Evolutionary conservation across 2,113 vertebrate genomes (phyloP), one percentile per base, ranked within the genome.

Genomic region (Eolophus roseicapilla): DNA sequence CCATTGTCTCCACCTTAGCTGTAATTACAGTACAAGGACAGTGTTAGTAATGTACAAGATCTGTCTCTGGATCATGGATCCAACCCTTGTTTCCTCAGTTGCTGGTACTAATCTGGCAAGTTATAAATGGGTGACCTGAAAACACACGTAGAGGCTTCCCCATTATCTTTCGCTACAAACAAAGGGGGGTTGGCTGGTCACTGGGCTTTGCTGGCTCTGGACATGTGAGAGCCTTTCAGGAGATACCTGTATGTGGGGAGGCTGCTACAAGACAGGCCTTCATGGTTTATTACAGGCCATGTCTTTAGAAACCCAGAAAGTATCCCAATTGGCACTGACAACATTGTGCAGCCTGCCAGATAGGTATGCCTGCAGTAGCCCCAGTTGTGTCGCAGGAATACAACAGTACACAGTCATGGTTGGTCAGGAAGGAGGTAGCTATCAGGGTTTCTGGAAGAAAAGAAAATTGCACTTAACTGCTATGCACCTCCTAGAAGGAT

Each of bases 161-260:
- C 8, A 33, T 77, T 77, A 76, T 17, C 35, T 62, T 82, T 46
- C 59, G 28, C 67, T 17, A 12, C 52, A 82, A 75, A 37, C 14
- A 46, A 25, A 75, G 76, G 41, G 23, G 15, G 7, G 8, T 46
- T 68, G 62, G 46, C 46, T 50, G 52, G 19, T 33, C 29, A 12
- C 23, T 10, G 31, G 75, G 47, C 39, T 64, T 82, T 60, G 28
- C 47, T 65, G 46, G 52, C 35, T 80, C 59, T 73, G 67, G 3
- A 8, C 6, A 3, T 46, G 17, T 21, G 23, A 70, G 27, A n/a
- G 16, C 17, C 50, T 60, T n/a, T 77, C 67, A 39, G 47, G 57
- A 86, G 39, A 39, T 49, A 18, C 44, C 28, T 64, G 0, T 52
- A 14, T 27, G 6, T 17, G 16, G 7, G 9, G 10, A 70, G 0